These are phyloP conservation scores for Alcis repandata DNA, from an alignment of 2,888 invertebrate genomes.

Conservation along the genomic window DNA sequence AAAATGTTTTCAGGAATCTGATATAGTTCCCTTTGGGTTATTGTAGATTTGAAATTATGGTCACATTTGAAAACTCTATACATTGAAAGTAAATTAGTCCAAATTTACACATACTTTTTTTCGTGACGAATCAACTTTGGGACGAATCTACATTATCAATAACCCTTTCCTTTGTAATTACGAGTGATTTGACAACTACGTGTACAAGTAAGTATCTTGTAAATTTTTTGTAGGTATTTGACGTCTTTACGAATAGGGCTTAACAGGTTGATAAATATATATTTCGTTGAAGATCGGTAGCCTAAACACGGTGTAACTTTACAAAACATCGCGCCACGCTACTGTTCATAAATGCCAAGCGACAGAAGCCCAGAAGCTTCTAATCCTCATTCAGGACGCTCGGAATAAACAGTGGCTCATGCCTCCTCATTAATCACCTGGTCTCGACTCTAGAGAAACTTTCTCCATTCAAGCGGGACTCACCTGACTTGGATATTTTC, in stretches of 20 bases:
- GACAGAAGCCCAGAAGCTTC: slow-evolving; percentile 54
- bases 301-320: slow-evolving; percentile 24
- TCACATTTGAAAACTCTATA: too few species aligned
- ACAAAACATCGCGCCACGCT: slow-evolving; percentile 28
- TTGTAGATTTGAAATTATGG: too few species aligned
- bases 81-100: too few species aligned
- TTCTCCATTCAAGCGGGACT: slow-evolving; percentile 79
- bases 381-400: slow-evolving; percentile 78
- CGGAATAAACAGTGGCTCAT: slow-evolving; percentile 71
- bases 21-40: not conserved
- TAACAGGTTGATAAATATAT: too few species aligned
- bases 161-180: too few species aligned
- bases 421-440: slow-evolving; percentile 78
- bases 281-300: slow-evolving; percentile 14
- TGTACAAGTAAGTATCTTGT: too few species aligned
- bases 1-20: not conserved
- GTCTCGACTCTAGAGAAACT: slow-evolving; percentile 66
- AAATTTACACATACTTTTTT: too few species aligned
- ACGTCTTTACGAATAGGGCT: too few species aligned
- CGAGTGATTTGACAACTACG: too few species aligned
- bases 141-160: too few species aligned
- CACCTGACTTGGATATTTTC: slow-evolving; percentile 85
- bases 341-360: slow-evolving; percentile 37
- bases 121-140: too few species aligned
- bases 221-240: too few species aligned